Conservation (phyloP, 2,797 vertebrate genomes). For the Falco cherrug region DNA sequence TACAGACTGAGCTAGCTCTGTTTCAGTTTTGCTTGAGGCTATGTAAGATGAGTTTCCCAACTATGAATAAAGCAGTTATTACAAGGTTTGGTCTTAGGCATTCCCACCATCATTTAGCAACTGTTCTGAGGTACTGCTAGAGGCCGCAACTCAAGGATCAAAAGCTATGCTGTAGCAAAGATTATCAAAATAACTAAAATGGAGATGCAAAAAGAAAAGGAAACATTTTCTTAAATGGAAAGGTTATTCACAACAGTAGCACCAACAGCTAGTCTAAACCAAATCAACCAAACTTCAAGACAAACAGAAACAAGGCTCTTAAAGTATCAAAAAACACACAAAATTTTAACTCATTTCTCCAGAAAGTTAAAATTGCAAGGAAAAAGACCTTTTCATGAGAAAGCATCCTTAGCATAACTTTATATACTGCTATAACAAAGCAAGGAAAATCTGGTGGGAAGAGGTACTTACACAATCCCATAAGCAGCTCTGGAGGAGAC, state of each 20-base stretch:
- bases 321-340: fast-evolving
- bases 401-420: neutral
- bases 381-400: neutral
- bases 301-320: neutral
- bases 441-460: neutral
- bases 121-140: neutral
- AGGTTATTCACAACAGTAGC: neutral
- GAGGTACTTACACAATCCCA: fast-evolving
- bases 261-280: neutral
- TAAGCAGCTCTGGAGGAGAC: neutral
- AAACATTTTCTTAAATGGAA: neutral
- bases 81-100: neutral
- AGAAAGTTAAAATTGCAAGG: neutral
- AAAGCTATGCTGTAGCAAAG: neutral
- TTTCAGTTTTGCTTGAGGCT: neutral
- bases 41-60: neutral
- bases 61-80: neutral
- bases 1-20: neutral
- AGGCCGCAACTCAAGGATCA: neutral
- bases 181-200: neutral
- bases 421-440: neutral
- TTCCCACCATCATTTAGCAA: neutral
- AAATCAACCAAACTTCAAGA: neutral
- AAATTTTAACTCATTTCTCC: neutral
- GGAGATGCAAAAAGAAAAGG: neutral